Evolutionary conservation across 2,113 vertebrate species (phyloP).

Genomic region (Psittacus erithacus): DNA sequence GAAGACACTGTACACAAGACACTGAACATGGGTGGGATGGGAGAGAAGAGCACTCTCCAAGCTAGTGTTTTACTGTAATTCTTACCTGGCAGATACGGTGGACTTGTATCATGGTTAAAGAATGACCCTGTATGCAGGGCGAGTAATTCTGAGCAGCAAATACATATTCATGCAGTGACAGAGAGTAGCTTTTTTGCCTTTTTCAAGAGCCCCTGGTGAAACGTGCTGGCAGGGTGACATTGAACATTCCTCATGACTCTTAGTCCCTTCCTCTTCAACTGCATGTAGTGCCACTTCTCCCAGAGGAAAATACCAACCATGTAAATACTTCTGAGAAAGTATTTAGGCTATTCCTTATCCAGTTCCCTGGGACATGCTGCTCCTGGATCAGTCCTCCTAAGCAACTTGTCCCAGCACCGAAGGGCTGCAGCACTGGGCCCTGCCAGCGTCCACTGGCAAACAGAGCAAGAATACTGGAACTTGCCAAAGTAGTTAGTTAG

Average conservation of each 20-base stretch:
- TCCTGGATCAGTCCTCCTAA: not conserved
- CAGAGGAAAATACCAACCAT: not conserved
- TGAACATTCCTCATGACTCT: not conserved
- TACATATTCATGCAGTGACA: not conserved
- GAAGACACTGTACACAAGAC: not conserved
- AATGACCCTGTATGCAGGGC: rapidly evolving
- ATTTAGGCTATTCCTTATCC: not conserved
- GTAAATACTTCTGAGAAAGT: not conserved
- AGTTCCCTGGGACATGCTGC: not conserved
- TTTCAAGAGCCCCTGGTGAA: not conserved
- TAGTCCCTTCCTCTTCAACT: not conserved
- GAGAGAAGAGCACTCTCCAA: not conserved
- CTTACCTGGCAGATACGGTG: not conserved
- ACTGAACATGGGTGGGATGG: not conserved
- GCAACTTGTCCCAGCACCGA: not conserved
- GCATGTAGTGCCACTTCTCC: not conserved
- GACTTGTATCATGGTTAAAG: not conserved
- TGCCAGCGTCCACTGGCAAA: not conserved
- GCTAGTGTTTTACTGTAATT: not conserved
- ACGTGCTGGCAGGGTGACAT: not conserved
- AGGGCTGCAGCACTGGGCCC: not conserved
- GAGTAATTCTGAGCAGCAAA: not conserved
- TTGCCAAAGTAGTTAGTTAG: not conserved
- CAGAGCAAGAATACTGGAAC: not conserved
- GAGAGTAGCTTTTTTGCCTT: not conserved